Evolutionary conservation across 2,797 vertebrate genomes (phyloP).

Genomic region (Rhinatrema bivittatum): DNA sequence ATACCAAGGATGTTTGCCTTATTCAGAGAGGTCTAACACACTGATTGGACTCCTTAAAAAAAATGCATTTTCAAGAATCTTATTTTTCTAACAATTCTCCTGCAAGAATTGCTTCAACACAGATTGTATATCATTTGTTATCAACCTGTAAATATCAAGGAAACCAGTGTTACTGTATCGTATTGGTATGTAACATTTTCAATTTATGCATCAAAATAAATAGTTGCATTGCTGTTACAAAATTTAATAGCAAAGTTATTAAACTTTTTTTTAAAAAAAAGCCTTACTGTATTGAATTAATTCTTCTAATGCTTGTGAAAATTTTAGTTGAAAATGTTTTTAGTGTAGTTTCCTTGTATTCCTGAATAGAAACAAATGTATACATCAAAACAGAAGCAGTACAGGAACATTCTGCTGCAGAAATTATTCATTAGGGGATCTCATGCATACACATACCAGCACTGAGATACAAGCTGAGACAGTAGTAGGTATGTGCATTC

Average conservation of each 20-base stretch:
- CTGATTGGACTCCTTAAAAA: slow-evolving; percentile 57
- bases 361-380: too few relatives aligned
- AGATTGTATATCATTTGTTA: slow-evolving; percentile 62
- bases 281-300: slow-evolving; percentile 53
- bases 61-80: slow-evolving; percentile 70
- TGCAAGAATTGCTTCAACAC: slow-evolving; percentile 60
- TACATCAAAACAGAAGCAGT: too few relatives aligned
- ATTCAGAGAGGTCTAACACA: slow-evolving; percentile 59
- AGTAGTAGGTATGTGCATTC: too few relatives aligned
- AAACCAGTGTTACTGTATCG: slow-evolving; percentile 62
- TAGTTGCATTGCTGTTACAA: slow-evolving; percentile 63
- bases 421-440: too few relatives aligned
- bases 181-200: slow-evolving; percentile 66
- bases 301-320: too few relatives aligned
- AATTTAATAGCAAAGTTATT: slow-evolving; percentile 72
- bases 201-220: slow-evolving; percentile 67
- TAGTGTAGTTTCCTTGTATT: too few relatives aligned
- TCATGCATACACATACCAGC: too few relatives aligned
- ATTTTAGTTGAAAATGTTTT: too few relatives aligned
- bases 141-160: slow-evolving; percentile 65
- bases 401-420: too few relatives aligned
- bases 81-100: slow-evolving; percentile 72
- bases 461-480: too few relatives aligned
- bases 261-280: slow-evolving; percentile 70
- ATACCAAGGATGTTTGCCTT: slow-evolving; percentile 67